These are phyloP conservation scores for Micrastur ruficollis DNA, from an alignment of 2,797 vertebrate species.

Conservation along the genomic window DNA sequence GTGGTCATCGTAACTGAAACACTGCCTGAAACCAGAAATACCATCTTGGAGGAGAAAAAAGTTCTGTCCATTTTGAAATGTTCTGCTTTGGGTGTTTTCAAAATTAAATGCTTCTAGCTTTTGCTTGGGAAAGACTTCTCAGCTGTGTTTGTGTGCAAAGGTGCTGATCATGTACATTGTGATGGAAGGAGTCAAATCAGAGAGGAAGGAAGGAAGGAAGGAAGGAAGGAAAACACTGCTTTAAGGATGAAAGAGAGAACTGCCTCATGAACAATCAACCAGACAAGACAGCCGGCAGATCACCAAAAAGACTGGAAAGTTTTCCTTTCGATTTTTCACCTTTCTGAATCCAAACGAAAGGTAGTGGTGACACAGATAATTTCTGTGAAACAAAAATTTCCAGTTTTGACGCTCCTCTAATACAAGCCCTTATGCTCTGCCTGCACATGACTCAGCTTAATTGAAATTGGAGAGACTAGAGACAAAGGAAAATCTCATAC, in stretches of 20 bases:
- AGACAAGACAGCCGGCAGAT: neutral
- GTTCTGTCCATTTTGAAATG: neutral
- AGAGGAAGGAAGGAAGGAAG: too few relatives aligned
- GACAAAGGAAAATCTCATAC: constrained; percentile 32
- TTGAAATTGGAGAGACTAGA: neutral
- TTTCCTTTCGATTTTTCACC: neutral
- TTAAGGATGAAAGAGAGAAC: neutral
- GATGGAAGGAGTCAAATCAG: neutral
- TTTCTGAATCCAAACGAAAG: neutral
- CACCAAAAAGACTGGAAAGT: neutral
- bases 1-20: neutral
- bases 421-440: neutral
- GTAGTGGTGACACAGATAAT: neutral
- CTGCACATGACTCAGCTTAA: neutral
- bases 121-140: neutral
- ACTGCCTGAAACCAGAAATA: neutral
- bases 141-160: neutral
- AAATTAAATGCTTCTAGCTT: neutral
- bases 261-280: neutral
- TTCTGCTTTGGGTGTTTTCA: neutral
- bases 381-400: neutral
- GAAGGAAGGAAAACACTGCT: neutral
- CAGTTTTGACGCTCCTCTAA: neutral
- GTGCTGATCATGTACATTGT: neutral
- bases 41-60: neutral